A percentile compares a stretch with the other conserved stretches of the same genome.
Evolutionary conservation across 2,113 vertebrate genomes (phyloP).

Genomic region (Ginglymostoma cirratum): DNA sequence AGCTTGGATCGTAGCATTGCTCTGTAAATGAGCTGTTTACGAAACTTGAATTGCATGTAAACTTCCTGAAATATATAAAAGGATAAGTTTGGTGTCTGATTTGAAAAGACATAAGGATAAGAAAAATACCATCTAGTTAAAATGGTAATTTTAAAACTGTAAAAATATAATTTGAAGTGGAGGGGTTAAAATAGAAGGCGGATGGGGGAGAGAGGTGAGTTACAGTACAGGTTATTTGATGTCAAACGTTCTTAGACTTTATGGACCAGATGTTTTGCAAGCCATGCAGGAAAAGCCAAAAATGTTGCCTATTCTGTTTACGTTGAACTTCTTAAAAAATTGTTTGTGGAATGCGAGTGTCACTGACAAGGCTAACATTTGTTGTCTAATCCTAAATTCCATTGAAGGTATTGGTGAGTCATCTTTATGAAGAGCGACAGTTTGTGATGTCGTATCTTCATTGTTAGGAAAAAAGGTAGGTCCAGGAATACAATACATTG

Average conservation of each 20-base stretch:
- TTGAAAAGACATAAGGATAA: neutral
- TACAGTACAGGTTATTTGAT: neutral
- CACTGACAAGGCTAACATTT: neutral
- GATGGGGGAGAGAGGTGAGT: neutral
- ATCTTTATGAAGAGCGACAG: neutral
- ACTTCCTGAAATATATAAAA: neutral
- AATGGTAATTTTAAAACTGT: neutral
- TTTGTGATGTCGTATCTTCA: neutral
- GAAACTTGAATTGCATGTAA: neutral
- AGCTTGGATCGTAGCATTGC: neutral
- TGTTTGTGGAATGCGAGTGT: neutral
- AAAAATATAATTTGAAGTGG: neutral
- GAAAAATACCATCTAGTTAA: neutral
- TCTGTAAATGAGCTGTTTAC: neutral
- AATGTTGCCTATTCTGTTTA: neutral
- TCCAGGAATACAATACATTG: too few relatives aligned
- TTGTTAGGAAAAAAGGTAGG: neutral
- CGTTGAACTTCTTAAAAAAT: neutral
- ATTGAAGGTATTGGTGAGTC: neutral
- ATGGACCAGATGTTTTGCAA: neutral
- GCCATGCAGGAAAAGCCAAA: neutral
- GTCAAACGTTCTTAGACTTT: neutral
- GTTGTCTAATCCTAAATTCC: neutral
- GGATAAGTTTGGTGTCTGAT: neutral
- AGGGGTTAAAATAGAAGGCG: neutral